Conservation (phyloP, 2,113 vertebrate species). For the Panthera uncia region DNA sequence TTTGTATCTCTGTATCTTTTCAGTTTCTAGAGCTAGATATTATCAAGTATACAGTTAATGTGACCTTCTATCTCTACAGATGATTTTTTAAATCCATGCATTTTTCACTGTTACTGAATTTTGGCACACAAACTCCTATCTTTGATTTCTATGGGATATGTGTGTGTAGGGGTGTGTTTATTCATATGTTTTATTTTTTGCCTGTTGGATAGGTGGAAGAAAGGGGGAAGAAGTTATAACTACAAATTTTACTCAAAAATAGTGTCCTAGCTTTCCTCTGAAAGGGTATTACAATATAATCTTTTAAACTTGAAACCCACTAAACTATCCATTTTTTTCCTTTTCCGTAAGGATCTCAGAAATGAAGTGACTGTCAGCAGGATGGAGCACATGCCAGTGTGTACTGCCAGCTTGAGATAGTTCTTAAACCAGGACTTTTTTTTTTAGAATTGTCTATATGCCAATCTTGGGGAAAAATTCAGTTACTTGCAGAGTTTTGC, state of each 20-base stretch:
- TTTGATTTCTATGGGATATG: background rate
- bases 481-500: slow-evolving; percentile 60
- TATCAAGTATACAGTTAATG: background rate
- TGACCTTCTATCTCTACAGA: background rate
- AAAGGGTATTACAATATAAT: slow-evolving; percentile 42
- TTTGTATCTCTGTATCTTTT: background rate
- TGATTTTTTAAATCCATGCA: background rate
- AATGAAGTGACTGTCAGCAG: slow-evolving; percentile 83
- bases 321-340: background rate
- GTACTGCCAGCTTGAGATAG: slow-evolving; percentile 68
- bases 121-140: background rate
- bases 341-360: slow-evolving; percentile 54
- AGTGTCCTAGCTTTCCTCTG: slow-evolving; percentile 12
- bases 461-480: slow-evolving; percentile 65
- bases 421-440: slow-evolving; percentile 51
- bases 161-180: background rate
- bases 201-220: background rate
- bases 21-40: background rate
- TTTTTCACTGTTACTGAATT: background rate
- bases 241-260: background rate
- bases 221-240: background rate
- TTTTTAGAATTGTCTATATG: slow-evolving; percentile 74
- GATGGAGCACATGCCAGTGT: slow-evolving; percentile 79
- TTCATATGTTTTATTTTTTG: background rate
- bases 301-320: slow-evolving; percentile 64